Conservation (phyloP, 92 coral and sea anemone species). For the Epizoanthus scotinus region DNA sequence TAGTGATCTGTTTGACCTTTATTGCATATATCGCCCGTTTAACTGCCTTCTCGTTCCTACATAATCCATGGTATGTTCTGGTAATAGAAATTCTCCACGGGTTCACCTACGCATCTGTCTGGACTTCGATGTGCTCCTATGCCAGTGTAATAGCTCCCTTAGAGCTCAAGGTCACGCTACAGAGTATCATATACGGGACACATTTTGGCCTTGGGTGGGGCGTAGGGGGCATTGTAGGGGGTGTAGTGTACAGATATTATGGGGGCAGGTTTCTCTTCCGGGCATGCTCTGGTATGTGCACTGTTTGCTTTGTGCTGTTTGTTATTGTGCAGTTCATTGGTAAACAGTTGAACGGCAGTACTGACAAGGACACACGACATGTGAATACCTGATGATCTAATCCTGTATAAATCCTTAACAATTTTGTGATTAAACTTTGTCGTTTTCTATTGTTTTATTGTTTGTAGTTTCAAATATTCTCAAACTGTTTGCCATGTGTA, state of each 20-base stretch:
- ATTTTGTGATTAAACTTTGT: too few species aligned
- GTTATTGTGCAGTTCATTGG: too few species aligned
- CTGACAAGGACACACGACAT: neutral
- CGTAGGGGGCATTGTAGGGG: constrained; percentile 47
- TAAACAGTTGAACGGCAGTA: too few species aligned
- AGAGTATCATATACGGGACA: constrained; percentile 48
- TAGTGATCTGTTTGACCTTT: constrained; percentile 41
- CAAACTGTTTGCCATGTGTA: too few species aligned
- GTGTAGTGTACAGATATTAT: constrained; percentile 44
- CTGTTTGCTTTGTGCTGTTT: too few species aligned
- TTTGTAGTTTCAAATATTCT: too few species aligned
- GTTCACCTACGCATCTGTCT: constrained; percentile 47
- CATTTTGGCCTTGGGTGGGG: constrained; percentile 66
- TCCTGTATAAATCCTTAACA: too few species aligned
- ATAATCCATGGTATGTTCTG: constrained; percentile 57
- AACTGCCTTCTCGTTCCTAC: constrained; percentile 27
- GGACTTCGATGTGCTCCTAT: constrained; percentile 50
- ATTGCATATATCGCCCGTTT: constrained; percentile 38
- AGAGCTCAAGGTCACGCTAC: constrained; percentile 47
- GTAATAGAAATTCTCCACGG: constrained; percentile 58
- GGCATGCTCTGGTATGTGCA: constrained; percentile 39
- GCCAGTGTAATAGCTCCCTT: constrained; percentile 48
- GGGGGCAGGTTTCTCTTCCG: constrained; percentile 49
- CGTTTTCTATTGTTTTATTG: too few species aligned
- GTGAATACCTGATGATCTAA: neutral